Conservation (phyloP, 2,113 vertebrate genomes). For the Lampris incognitus region DNA sequence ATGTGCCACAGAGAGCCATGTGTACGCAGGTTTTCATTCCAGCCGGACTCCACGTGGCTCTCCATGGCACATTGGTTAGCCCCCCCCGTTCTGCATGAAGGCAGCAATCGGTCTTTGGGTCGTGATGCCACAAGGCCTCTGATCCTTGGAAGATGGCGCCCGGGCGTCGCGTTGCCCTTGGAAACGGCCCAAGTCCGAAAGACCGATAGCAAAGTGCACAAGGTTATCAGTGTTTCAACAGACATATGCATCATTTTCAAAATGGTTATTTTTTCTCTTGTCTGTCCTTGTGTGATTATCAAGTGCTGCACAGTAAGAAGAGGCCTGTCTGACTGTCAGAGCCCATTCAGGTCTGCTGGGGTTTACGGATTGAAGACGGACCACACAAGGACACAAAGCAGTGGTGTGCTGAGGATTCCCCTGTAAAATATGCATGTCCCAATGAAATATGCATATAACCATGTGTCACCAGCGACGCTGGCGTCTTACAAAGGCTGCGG, state of each 20-base stretch:
- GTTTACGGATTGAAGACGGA: conserved; percentile 41
- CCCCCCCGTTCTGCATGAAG: too few species aligned
- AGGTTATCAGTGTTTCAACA: conserved; percentile 11
- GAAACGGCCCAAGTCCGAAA: background rate
- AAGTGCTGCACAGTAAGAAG: conserved; percentile 16
- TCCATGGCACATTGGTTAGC: too few species aligned
- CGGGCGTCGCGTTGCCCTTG: too few species aligned
- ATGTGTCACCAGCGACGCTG: conserved; percentile 75
- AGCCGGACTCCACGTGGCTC: too few species aligned
- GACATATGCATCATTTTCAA: background rate
- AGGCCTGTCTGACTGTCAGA: conserved; percentile 41
- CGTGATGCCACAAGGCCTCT: too few species aligned
- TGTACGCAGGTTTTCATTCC: too few species aligned
- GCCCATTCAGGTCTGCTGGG: conserved; percentile 29
- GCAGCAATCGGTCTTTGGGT: too few species aligned
- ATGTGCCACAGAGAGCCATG: too few species aligned
- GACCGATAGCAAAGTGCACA: background rate
- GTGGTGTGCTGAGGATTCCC: conserved; percentile 69
- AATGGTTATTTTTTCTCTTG: background rate
- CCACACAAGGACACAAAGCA: conserved; percentile 71
- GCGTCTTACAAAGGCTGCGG: conserved; percentile 65
- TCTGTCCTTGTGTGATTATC: conserved; percentile 20
- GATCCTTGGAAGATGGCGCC: too few species aligned
- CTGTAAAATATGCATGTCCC: conserved; percentile 79
- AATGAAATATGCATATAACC: conserved; percentile 78